A percentile compares a stretch with the other conserved stretches of the same genome.
These are phyloP conservation scores for Hypena proboscidalis DNA, from an alignment of 2,888 invertebrate species.

Conservation along the genomic window DNA sequence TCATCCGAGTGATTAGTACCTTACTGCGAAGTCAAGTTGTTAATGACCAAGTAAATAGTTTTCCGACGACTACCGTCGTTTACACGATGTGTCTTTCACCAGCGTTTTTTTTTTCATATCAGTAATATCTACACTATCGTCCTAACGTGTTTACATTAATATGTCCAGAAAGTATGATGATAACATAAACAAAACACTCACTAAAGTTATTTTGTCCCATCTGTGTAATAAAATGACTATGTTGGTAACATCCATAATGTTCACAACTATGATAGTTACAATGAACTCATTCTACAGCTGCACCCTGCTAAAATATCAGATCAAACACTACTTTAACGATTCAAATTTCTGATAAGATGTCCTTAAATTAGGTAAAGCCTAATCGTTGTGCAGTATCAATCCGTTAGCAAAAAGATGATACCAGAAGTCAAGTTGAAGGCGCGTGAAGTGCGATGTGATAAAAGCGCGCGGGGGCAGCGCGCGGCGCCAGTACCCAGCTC, in stretches of 20 bases:
- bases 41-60: constrained; percentile 11
- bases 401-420: constrained; percentile 38
- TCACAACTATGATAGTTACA: neutral
- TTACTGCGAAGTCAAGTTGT: constrained; percentile 6
- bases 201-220: constrained; percentile 8
- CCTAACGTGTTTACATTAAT: constrained; percentile 9
- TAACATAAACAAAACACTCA: constrained; percentile 12
- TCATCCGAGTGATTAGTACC: neutral
- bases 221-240: constrained; percentile 4
- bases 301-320: neutral
- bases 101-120: constrained; percentile 3
- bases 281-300: neutral
- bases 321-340: too few relatives aligned
- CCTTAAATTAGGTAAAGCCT: neutral
- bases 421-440: constrained; percentile 79
- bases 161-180: constrained; percentile 5
- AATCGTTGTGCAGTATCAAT: constrained; percentile 17
- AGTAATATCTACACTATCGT: neutral
- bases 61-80: too few relatives aligned
- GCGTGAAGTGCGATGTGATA: constrained; percentile 76
- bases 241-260: constrained; percentile 2
- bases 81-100: constrained; percentile 9
- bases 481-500: constrained; percentile 75
- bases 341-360: too few relatives aligned
- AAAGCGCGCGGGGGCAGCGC: constrained; percentile 71